phyloP scores from a whole-genome alignment of 2,113 vertebrate genomes.

The Lophura nycthemera region DNA sequence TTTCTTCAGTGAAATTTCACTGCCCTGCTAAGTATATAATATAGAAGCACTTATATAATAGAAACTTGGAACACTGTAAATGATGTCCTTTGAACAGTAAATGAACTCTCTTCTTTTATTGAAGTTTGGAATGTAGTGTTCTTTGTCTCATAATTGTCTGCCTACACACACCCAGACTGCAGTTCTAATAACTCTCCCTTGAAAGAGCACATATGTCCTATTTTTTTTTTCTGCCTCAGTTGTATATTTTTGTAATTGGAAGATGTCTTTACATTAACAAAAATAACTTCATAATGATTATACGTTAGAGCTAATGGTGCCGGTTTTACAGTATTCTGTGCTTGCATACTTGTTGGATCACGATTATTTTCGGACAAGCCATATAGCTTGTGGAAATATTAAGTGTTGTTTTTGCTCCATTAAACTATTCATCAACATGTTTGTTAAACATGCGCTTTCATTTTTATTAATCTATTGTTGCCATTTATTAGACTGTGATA shows the following conservation, averaged over 20 bases:
- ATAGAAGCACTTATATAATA: constrained; percentile 64
- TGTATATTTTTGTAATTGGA: constrained; percentile 51
- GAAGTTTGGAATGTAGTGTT: constrained; percentile 55
- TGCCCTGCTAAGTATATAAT: constrained; percentile 63
- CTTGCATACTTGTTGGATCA: not conserved
- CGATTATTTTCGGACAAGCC: not conserved
- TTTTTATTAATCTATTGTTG: not conserved
- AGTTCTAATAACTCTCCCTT: constrained; percentile 17
- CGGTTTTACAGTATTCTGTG: not conserved
- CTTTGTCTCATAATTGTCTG: constrained; percentile 65
- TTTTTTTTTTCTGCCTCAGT: constrained; percentile 14
- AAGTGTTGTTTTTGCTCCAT: not conserved
- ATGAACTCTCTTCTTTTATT: constrained; percentile 61
- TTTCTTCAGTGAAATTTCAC: constrained; percentile 70
- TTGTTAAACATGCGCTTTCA: not conserved
- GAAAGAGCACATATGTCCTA: constrained; percentile 1
- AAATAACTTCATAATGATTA: constrained; percentile 48
- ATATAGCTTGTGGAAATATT: not conserved
- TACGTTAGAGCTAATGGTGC: not conserved
- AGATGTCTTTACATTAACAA: constrained; percentile 51
- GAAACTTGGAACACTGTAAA: constrained; percentile 71
- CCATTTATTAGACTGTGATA: constrained; percentile 26
- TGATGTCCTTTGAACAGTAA: constrained; percentile 71
- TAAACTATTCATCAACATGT: not conserved
- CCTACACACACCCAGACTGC: constrained; percentile 31